A percentile compares a stretch with the other conserved stretches of the same genome.
These are phyloP conservation scores for Apis dorsata DNA, from an alignment of 1,140 invertebrate species.

Conservation along the genomic window DNA sequence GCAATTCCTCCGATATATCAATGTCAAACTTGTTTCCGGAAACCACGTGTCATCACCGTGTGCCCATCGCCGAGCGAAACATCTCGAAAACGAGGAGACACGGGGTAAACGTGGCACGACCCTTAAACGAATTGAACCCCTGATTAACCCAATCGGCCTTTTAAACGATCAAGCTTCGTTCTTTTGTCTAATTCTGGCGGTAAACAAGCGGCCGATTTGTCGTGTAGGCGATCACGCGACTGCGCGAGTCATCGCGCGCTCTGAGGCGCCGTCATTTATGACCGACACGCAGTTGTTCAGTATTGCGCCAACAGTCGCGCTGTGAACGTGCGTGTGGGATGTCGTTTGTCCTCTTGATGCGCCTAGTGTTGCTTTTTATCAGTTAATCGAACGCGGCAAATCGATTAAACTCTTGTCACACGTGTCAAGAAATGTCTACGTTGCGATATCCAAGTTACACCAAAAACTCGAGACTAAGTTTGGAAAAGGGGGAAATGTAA, in stretches of 20 bases:
- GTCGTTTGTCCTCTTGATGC: neutral
- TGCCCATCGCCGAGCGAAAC: neutral
- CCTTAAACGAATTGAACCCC: neutral
- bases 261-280: conserved; percentile 54
- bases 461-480: neutral
- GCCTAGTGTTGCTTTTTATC: neutral
- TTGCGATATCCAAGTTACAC: neutral
- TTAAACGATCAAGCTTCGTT: conserved; percentile 32
- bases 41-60: neutral
- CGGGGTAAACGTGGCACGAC: no score
- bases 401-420: no score
- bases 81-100: neutral
- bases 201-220: conserved; percentile 33
- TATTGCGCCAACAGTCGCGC: conserved; percentile 61
- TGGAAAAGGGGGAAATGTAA: no score
- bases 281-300: conserved; percentile 59
- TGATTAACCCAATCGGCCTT: conserved; percentile 11
- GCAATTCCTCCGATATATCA: neutral
- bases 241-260: conserved; percentile 55
- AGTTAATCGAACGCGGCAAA: neutral
- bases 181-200: conserved; percentile 61
- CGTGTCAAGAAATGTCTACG: neutral
- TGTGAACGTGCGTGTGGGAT: neutral
- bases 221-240: conserved; percentile 59
- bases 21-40: neutral